These are phyloP conservation scores for Oryctolagus cuniculus DNA, from an alignment of 2,113 vertebrate genomes.

Conservation along the genomic window DNA sequence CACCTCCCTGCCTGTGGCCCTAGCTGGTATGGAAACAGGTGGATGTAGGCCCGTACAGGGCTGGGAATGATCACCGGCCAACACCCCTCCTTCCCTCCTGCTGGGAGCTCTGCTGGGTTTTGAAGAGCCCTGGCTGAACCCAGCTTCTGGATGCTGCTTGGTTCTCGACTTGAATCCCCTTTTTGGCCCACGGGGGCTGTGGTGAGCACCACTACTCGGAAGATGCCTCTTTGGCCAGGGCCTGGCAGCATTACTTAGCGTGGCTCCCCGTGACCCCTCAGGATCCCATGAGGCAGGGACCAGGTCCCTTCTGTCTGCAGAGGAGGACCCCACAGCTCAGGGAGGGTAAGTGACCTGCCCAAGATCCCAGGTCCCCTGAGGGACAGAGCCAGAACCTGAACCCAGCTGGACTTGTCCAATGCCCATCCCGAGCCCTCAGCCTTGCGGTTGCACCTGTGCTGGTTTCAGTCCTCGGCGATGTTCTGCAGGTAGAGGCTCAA, in stretches of 20 bases:
- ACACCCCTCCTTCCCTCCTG: neutral
- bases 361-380: neutral
- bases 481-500: neutral
- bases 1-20: neutral
- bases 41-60: too few species aligned
- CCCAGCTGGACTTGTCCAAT: neutral
- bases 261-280: neutral
- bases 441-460: fast-evolving
- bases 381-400: neutral
- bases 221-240: too few species aligned
- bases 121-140: neutral
- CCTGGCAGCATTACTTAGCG: neutral
- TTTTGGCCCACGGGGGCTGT: neutral
- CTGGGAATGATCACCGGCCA: neutral
- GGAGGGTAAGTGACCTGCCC: neutral
- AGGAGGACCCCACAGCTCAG: neutral
- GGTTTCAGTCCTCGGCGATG: neutral
- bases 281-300: neutral
- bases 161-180: neutral
- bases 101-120: neutral
- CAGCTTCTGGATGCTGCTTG: neutral
- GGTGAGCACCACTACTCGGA: neutral
- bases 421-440: neutral
- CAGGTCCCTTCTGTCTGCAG: neutral
- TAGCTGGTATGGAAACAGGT: neutral